Evolutionary conservation across 2,113 vertebrate genomes (phyloP).

Genomic region (Okapia johnstoni): DNA sequence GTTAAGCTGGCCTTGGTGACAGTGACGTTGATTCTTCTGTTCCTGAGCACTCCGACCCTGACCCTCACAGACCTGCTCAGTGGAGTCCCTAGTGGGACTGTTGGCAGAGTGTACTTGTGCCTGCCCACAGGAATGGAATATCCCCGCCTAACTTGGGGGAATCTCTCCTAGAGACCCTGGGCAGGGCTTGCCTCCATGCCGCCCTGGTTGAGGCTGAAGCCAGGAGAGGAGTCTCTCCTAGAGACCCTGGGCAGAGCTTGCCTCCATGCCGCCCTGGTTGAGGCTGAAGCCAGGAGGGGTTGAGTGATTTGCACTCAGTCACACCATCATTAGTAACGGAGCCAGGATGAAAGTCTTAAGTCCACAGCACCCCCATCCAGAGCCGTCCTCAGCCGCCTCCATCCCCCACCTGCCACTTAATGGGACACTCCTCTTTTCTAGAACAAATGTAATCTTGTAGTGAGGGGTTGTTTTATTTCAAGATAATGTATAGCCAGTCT

Average conservation of each 20-base stretch:
- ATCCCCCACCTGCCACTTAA: not conserved
- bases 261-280: not conserved
- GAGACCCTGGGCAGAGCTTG: not conserved
- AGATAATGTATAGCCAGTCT: not conserved
- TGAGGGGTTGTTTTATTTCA: not conserved
- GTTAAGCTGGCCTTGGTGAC: not conserved
- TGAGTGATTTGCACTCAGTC: not conserved
- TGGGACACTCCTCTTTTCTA: not conserved
- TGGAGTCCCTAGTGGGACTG: not conserved
- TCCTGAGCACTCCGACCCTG: not conserved
- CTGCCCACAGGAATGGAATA: not conserved
- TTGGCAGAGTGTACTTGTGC: not conserved
- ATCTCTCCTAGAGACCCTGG: not conserved
- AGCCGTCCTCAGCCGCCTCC: fast-evolving
- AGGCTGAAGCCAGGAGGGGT: not conserved
- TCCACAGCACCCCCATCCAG: not conserved
- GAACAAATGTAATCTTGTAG: not conserved
- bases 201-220: not conserved
- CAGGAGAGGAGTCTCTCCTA: not conserved
- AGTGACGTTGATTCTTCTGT: not conserved
- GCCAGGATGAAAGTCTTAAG: not conserved
- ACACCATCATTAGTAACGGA: not conserved
- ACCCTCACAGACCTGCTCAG: not conserved
- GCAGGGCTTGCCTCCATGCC: not conserved
- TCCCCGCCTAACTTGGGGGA: not conserved